Evolutionary conservation across 2,113 vertebrate species (phyloP).

Genomic region (Rhinopomastus cyanomelas): DNA sequence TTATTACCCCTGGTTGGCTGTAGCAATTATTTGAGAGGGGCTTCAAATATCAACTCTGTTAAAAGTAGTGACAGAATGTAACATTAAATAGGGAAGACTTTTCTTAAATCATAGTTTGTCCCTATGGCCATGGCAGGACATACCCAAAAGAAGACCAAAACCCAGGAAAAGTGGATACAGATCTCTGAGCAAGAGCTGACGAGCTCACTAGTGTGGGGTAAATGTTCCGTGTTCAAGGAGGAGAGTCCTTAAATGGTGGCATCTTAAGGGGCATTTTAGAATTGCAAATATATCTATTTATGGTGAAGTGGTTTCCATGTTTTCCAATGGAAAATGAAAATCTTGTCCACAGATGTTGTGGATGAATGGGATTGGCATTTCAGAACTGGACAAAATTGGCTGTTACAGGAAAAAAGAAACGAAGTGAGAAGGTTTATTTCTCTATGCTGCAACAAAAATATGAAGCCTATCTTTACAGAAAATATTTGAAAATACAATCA

Average conservation of each 20-base stretch:
- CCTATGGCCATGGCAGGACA: not conserved
- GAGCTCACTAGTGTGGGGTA: not conserved
- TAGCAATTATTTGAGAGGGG: not conserved
- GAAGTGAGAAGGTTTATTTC: not conserved
- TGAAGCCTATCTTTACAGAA: accelerated
- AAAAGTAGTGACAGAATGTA: not conserved
- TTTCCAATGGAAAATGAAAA: not conserved
- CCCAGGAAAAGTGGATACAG: not conserved
- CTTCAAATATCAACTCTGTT: not conserved
- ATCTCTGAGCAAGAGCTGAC: not conserved
- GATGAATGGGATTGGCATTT: not conserved
- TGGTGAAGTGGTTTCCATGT: accelerated
- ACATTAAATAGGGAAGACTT: not conserved
- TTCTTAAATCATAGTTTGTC: not conserved
- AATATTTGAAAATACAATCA: not conserved
- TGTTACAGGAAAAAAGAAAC: not conserved
- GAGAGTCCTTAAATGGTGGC: not conserved
- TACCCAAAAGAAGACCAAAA: not conserved
- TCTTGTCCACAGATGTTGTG: not conserved
- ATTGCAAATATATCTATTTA: not conserved
- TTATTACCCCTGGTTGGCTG: not conserved
- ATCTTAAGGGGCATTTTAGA: not conserved
- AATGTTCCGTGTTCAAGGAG: not conserved
- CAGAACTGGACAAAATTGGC: not conserved
- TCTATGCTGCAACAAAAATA: not conserved